Conservation (phyloP, 1,140 invertebrate species). For the Reticulitermes speratus region DNA sequence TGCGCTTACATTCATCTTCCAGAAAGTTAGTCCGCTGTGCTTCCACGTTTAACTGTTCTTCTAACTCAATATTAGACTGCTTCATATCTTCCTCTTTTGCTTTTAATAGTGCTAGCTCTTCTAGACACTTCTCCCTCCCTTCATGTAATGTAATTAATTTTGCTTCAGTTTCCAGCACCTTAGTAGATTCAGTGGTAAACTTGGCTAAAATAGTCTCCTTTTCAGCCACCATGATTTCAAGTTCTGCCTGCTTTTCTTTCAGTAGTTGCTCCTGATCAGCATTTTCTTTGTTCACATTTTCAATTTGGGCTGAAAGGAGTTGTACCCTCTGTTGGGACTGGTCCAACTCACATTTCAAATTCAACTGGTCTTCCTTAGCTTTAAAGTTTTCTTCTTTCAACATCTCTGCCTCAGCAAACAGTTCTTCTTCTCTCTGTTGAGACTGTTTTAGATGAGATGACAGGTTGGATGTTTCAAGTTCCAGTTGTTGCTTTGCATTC, state of each 20-base stretch:
- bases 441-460: not conserved
- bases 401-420: not conserved
- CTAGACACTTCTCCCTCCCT: not conserved
- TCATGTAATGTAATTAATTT: not conserved
- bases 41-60: not conserved
- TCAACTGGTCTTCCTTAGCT: not conserved
- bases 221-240: not conserved
- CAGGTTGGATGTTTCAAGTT: not conserved
- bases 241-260: not conserved
- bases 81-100: not conserved
- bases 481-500: not conserved
- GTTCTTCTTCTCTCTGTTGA: not conserved
- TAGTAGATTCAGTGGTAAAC: not conserved
- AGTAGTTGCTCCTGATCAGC: conserved; percentile 28
- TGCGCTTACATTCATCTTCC: not conserved
- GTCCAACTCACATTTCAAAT: not conserved
- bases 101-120: not conserved
- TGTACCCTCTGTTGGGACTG: not conserved
- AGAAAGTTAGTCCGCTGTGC: not conserved
- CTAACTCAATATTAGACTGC: not conserved
- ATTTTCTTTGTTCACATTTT: not conserved
- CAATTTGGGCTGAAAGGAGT: not conserved
- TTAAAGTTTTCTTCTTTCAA: not conserved
- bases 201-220: not conserved
- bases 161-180: not conserved